Evolutionary conservation across 2,888 invertebrate species (phyloP), one percentile per base, ranked within the genome.

Genomic region (Athalia rosae): DNA sequence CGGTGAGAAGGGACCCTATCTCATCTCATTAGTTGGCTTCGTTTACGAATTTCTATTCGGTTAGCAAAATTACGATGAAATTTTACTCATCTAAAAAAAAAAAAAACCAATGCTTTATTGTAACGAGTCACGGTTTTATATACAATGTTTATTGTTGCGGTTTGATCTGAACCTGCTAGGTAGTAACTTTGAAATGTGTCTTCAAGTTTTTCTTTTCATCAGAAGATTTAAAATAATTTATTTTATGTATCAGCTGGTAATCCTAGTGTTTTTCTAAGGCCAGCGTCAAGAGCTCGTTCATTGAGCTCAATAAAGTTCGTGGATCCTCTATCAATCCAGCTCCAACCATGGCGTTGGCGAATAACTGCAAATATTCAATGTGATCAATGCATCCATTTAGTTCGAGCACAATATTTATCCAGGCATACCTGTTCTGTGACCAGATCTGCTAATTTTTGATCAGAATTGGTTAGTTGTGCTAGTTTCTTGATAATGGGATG

Each of bases 281-380:
- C 89, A 95, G 93, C 3, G 94, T 92, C 81, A 99, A 90, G 76
- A 99, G 92, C 83, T 96, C 95, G 90, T 98, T 99, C 91, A 99
- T 94, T 77, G 96, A 94, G 3, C 94, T 93, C 47, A 99, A 92
- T 81, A 98, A 92, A 79, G 94, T 93, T 81, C 98, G 92, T 0
- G 99, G 96, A 91, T 99, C 98, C 88, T 98, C 95, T 0, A 98
- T 93, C 48, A 99, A 92, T 8, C 99, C 99, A 58, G 99, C 99
- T 4, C 96, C 95, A 8, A 98, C 96, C 97, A 99, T 97, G 0
- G 98, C 96, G 89, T 98, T 98, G 78, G 95, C 94, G 89, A 98
- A 99, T 58, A 99, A 89, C 94, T 95, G 87, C 79, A 93, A 91
- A 82, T 85, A 78, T 82, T 83, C 43, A 50, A 77, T 58, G 71